Evolutionary conservation across 1,140 invertebrate species (phyloP).

Genomic region (Piezodorus guildinii): DNA sequence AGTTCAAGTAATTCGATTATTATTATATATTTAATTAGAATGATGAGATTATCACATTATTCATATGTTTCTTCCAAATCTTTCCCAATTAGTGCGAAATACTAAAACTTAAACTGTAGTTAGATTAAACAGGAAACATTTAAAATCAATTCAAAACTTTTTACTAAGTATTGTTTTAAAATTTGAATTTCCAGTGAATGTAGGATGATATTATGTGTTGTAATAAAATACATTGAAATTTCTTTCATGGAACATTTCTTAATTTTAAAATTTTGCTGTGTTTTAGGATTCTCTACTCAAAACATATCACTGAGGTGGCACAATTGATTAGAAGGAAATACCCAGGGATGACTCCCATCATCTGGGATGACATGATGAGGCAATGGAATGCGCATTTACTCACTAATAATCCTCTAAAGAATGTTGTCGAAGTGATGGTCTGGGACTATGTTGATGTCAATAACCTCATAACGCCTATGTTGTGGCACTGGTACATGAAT

Average conservation of each 20-base stretch:
- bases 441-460: conserved; percentile 30
- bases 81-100: no score
- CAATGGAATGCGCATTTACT: conserved; percentile 35
- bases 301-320: conserved; percentile 25
- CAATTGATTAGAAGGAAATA: conserved; percentile 31
- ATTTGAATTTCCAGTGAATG: no score
- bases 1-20: no score
- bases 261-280: not conserved
- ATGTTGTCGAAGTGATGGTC: conserved; percentile 42
- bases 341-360: conserved; percentile 34
- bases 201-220: no score
- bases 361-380: conserved; percentile 56
- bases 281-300: conserved; percentile 24
- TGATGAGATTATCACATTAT: no score
- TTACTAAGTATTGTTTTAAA: no score
- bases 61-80: no score
- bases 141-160: no score
- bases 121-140: no score
- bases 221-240: no score
- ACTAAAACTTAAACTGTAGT: no score
- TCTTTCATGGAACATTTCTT: not conserved
- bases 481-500: conserved; percentile 5
- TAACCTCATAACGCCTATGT: not conserved
- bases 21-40: no score
- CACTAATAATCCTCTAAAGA: conserved; percentile 34